Evolutionary conservation across 2,888 invertebrate species (phyloP).

Genomic region (Harpalus rubripes): DNA sequence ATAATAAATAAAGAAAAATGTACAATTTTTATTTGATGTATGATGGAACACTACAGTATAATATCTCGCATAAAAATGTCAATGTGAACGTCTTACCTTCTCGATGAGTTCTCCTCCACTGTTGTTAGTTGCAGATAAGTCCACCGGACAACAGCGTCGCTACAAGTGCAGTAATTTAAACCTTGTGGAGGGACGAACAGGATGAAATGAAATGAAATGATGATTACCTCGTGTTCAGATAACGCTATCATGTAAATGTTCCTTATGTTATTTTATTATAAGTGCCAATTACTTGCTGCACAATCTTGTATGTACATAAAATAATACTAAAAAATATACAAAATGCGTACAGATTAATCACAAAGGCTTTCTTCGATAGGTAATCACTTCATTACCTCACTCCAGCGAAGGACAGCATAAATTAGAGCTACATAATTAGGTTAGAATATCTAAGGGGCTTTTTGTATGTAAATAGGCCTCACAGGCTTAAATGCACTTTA

Average conservation of each 20-base stretch:
- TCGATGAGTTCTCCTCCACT: neutral
- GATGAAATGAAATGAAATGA: slow-evolving; percentile 39
- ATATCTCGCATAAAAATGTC: neutral
- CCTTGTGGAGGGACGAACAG: slow-evolving; percentile 18
- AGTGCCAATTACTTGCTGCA: slow-evolving; percentile 58
- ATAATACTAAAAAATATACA: slow-evolving; percentile 67
- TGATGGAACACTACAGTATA: neutral
- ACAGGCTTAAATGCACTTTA: slow-evolving; percentile 36
- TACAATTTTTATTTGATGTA: neutral
- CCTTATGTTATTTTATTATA: slow-evolving; percentile 57
- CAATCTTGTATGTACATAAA: slow-evolving; percentile 64
- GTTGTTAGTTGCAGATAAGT: slow-evolving; percentile 14
- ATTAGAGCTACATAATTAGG: slow-evolving; percentile 50
- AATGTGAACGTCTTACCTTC: slow-evolving; percentile 31
- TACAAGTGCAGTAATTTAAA: slow-evolving; percentile 41
- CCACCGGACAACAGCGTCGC: slow-evolving; percentile 11
- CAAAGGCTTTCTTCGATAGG: slow-evolving; percentile 62
- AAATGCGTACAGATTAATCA: slow-evolving; percentile 67
- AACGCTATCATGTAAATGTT: slow-evolving; percentile 56
- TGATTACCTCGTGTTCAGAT: slow-evolving; percentile 50
- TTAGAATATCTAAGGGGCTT: slow-evolving; percentile 54
- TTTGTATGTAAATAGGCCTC: slow-evolving; percentile 52
- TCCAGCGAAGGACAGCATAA: slow-evolving; percentile 53
- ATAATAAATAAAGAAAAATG: too few relatives aligned
- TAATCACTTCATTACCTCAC: slow-evolving; percentile 63